Percentiles rank a stretch among this genome's conserved stretches.
Evolutionary conservation across 2,113 vertebrate genomes (phyloP).

Genomic region (Upupa epops): DNA sequence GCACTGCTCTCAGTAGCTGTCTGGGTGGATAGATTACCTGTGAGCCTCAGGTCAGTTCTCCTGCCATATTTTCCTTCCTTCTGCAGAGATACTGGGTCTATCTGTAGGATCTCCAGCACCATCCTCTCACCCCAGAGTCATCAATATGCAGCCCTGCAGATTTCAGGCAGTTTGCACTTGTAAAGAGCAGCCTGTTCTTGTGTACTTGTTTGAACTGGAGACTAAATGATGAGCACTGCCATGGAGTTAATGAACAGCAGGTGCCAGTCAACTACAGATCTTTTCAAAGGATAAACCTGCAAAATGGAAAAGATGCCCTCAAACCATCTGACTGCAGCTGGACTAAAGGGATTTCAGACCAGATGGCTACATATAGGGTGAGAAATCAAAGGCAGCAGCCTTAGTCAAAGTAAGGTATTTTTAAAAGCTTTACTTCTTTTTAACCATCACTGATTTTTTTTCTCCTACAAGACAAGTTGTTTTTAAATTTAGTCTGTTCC

Average conservation of each 20-base stretch:
- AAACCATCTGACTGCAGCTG: background rate
- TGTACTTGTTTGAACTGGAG: background rate
- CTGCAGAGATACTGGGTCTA: background rate
- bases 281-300: background rate
- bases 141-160: background rate
- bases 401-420: background rate
- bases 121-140: background rate
- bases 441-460: background rate
- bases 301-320: background rate
- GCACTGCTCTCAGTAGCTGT: background rate
- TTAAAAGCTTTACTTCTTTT: background rate
- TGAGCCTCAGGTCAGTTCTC: background rate
- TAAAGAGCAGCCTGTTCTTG: background rate
- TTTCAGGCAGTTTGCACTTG: background rate
- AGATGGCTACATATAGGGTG: background rate
- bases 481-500: background rate
- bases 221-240: background rate
- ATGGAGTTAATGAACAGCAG: background rate
- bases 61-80: background rate
- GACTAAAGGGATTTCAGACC: background rate
- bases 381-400: background rate
- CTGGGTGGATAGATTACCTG: background rate
- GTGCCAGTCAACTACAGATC: background rate
- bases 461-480: background rate
- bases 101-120: fast-evolving